These are phyloP conservation scores for Dasypus novemcinctus DNA, from an alignment of 2,113 vertebrate species.

Conservation along the genomic window DNA sequence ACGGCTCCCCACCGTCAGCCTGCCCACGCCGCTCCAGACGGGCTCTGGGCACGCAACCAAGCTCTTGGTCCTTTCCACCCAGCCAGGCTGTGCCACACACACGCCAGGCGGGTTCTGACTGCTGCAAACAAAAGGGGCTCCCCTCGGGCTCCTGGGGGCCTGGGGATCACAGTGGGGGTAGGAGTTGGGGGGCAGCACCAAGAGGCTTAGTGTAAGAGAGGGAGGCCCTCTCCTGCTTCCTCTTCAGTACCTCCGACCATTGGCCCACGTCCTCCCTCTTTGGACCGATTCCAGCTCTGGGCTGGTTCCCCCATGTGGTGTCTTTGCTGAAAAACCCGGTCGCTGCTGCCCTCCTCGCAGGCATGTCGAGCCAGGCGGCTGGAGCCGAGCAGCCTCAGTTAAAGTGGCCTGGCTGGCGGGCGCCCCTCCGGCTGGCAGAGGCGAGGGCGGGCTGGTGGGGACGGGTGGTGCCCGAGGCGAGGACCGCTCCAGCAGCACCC, in stretches of 20 bases:
- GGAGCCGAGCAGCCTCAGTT: neutral
- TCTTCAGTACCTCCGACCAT: neutral
- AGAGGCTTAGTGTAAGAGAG: neutral
- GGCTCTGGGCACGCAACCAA: neutral
- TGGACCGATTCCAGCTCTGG: neutral
- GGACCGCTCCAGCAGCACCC: rapidly evolving
- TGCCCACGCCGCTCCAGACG: neutral
- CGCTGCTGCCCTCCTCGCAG: neutral
- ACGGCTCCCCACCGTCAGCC: neutral
- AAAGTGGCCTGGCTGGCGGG: neutral
- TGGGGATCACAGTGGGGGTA: neutral
- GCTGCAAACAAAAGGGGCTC: too few relatives aligned
- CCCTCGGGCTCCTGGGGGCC: neutral
- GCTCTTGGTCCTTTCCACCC: neutral
- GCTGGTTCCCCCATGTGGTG: neutral
- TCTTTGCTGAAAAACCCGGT: neutral
- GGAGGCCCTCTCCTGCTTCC: neutral
- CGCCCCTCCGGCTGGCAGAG: neutral
- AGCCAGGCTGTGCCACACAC: neutral
- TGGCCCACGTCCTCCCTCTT: neutral
- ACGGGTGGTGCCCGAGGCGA: neutral
- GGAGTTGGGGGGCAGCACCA: neutral
- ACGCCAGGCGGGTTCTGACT: neutral
- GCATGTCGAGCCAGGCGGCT: neutral
- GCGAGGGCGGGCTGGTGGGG: neutral